Evolutionary conservation across 2,113 vertebrate species (phyloP).

Genomic region (Elephas maximus): DNA sequence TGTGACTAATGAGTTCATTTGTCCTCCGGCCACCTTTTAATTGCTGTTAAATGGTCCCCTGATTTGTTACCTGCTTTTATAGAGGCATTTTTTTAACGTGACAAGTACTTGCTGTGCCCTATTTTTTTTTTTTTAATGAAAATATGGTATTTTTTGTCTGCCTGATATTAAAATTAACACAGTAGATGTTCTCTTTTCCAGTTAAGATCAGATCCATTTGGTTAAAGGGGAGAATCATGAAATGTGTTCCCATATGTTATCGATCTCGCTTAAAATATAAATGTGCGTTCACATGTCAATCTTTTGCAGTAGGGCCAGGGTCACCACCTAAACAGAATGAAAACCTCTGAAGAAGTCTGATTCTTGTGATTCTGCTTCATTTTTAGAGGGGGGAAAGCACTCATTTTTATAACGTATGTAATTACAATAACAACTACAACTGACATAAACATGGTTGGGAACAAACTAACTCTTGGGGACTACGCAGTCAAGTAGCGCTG

Average conservation of each 20-base stretch:
- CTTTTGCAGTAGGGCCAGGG: neutral
- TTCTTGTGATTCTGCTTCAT: conserved; percentile 1
- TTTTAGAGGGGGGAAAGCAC: neutral
- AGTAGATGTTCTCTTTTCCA: neutral
- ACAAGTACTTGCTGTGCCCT: neutral
- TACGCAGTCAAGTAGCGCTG: neutral
- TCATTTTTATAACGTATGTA: neutral
- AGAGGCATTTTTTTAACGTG: neutral
- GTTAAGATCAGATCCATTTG: neutral
- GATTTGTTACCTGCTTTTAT: neutral
- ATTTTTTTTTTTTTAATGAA: neutral
- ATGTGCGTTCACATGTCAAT: neutral
- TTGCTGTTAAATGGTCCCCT: neutral
- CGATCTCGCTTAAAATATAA: neutral
- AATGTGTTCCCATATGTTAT: neutral
- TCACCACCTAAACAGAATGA: neutral
- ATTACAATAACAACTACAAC: neutral
- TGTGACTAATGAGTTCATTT: neutral
- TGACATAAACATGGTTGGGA: neutral
- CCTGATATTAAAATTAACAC: neutral
- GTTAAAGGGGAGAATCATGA: neutral
- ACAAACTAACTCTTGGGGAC: neutral
- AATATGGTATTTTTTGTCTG: neutral
- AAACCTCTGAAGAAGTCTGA: neutral
- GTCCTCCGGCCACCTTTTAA: neutral